These are phyloP conservation scores for Paraescarpia echinospica DNA, from an alignment of 1,140 invertebrate genomes.

Conservation along the genomic window DNA sequence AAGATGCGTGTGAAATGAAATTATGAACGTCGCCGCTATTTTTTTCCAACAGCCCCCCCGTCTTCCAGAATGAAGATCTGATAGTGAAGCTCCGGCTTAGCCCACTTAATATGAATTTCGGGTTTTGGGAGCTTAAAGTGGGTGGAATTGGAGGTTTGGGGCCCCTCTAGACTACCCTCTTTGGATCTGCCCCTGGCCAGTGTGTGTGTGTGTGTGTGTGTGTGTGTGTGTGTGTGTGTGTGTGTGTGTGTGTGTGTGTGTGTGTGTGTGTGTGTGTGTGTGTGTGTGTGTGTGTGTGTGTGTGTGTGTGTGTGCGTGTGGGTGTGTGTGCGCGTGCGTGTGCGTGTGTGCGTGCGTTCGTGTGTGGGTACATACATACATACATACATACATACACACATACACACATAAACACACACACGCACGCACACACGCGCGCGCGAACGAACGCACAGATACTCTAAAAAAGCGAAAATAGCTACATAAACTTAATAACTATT, in stretches of 20 bases:
- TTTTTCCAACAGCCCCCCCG: too few relatives aligned
- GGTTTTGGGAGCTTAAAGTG: background rate
- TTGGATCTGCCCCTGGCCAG: too few relatives aligned
- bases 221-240: background rate
- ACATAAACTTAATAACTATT: too few relatives aligned
- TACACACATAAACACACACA: background rate
- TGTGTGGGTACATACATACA: background rate
- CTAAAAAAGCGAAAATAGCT: background rate
- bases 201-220: background rate
- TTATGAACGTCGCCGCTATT: too few relatives aligned
- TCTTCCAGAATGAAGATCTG: too few relatives aligned
- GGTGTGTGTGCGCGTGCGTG: too few relatives aligned
- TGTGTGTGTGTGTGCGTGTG: background rate
- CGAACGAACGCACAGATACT: background rate
- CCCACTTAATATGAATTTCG: too few relatives aligned
- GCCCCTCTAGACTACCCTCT: too few relatives aligned
- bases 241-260: background rate
- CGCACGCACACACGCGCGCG: background rate
- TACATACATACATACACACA: slow-evolving; percentile 9
- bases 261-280: background rate
- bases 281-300: background rate
- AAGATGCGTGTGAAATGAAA: too few relatives aligned
- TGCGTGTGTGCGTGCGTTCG: too few relatives aligned
- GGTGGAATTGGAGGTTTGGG: too few relatives aligned
- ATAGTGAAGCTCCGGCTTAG: too few relatives aligned